A percentile compares a stretch with the other conserved stretches of the same genome.
These are phyloP conservation scores for Lytechinus variegatus DNA, from an alignment of 35 echinoderm and acorn worm species.

Conservation along the genomic window DNA sequence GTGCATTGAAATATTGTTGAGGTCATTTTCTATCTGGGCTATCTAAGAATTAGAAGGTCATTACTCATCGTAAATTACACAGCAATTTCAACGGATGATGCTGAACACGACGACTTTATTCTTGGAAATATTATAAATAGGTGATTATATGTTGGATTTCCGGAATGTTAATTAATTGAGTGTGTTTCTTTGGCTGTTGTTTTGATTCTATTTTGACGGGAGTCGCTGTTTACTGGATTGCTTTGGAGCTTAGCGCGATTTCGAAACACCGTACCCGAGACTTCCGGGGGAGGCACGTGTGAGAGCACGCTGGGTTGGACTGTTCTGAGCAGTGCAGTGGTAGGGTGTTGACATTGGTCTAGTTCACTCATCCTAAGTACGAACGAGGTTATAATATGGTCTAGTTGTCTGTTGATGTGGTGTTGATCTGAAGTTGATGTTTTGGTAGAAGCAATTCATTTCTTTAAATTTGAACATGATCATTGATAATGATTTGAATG, in stretches of 20 bases:
- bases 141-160: background rate
- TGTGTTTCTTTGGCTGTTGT: background rate
- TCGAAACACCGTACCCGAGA: background rate
- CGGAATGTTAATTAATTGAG: background rate
- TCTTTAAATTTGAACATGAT: too few species aligned
- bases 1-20: background rate
- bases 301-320: background rate
- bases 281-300: background rate
- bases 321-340: too few species aligned
- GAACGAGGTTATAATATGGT: too few species aligned
- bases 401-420: too few species aligned
- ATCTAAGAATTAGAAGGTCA: background rate
- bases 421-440: too few species aligned
- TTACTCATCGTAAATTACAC: background rate
- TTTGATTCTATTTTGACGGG: background rate
- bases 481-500: too few species aligned
- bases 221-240: background rate
- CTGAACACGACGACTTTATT: background rate
- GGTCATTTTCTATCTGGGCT: background rate
- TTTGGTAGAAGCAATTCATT: too few species aligned
- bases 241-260: background rate
- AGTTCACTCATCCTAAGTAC: too few species aligned
- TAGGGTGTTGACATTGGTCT: too few species aligned
- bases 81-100: background rate
- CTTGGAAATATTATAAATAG: background rate